phyloP scores from a whole-genome alignment of 2,797 vertebrate species.

The Rhyacichthys aspro region DNA sequence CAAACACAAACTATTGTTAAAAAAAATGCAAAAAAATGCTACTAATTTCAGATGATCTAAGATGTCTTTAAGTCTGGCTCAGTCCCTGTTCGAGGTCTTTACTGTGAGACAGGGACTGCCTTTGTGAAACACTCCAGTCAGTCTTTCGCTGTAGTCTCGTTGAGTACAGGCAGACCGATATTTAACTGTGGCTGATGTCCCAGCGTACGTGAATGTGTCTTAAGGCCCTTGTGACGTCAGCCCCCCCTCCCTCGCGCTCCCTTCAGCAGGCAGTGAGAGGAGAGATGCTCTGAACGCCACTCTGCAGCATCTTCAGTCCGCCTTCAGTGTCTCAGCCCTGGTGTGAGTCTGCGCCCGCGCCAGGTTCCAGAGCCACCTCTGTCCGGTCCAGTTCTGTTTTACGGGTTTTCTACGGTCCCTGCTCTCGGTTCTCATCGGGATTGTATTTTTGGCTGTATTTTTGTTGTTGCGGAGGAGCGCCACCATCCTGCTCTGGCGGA shows the following conservation, averaged over 20 bases:
- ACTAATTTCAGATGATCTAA: no score
- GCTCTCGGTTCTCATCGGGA: conserved; percentile 53
- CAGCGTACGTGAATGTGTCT: conserved; percentile 34
- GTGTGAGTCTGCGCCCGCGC: neutral
- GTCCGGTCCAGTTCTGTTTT: conserved; percentile 43
- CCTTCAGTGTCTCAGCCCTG: neutral
- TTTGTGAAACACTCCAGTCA: no score
- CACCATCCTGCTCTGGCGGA: conserved; percentile 66
- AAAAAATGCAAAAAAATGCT: no score
- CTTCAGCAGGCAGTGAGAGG: conserved; percentile 75
- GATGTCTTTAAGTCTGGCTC: no score
- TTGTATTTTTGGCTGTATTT: conserved; percentile 50
- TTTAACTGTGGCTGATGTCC: no score
- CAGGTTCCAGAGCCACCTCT: no score
- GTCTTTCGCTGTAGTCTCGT: no score
- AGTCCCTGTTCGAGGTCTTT: no score
- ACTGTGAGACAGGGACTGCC: no score
- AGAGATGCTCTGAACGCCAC: conserved; percentile 84
- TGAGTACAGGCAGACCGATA: no score
- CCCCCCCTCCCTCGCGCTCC: conserved; percentile 74
- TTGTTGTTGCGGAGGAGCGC: conserved; percentile 70
- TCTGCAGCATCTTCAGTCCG: conserved; percentile 83
- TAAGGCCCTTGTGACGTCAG: conserved; percentile 78
- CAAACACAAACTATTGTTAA: no score
- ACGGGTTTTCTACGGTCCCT: conserved; percentile 48